These are phyloP conservation scores for Corythoichthys intestinalis DNA, from an alignment of 2,113 vertebrate genomes.

Conservation along the genomic window DNA sequence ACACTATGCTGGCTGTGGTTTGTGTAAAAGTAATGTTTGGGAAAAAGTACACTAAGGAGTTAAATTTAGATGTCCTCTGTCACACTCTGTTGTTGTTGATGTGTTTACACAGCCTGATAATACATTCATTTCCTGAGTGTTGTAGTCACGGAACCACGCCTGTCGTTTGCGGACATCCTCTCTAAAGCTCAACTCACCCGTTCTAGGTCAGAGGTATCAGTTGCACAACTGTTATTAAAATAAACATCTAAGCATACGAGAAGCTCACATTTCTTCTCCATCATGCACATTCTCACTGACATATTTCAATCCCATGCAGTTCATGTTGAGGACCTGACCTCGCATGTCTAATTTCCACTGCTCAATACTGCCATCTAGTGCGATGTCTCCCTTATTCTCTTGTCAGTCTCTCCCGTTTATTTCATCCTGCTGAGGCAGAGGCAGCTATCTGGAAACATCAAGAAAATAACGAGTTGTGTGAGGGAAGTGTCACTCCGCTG, in stretches of 20 bases:
- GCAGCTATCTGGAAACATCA: constrained; percentile 49
- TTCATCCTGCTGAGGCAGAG: constrained; percentile 24
- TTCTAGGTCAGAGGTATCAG: constrained; percentile 43
- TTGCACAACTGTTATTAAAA: constrained; percentile 32
- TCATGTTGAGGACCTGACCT: neutral
- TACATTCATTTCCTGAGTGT: constrained; percentile 69
- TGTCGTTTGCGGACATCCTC: constrained; percentile 32
- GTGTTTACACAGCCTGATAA: constrained; percentile 61
- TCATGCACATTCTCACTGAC: neutral
- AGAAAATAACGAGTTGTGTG: constrained; percentile 43
- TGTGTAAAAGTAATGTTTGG: constrained; percentile 4
- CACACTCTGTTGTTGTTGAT: constrained; percentile 54
- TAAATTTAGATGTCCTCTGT: constrained; percentile 59
- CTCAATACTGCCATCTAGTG: constrained; percentile 70
- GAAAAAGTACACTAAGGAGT: constrained; percentile 38
- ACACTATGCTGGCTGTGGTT: neutral
- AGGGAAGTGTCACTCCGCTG: constrained; percentile 14
- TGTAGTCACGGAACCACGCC: constrained; percentile 49
- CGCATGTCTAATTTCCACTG: neutral
- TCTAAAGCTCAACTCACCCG: constrained; percentile 24
- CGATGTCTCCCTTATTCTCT: constrained; percentile 13
- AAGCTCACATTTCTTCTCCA: constrained; percentile 9
- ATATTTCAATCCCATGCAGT: neutral
- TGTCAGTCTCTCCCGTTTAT: constrained; percentile 1
- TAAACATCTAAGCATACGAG: constrained; percentile 24